Percentiles rank a stretch among this genome's conserved stretches.
Conservation (phyloP, 2,888 invertebrate species). For the Trachelus iudaicus region DNA sequence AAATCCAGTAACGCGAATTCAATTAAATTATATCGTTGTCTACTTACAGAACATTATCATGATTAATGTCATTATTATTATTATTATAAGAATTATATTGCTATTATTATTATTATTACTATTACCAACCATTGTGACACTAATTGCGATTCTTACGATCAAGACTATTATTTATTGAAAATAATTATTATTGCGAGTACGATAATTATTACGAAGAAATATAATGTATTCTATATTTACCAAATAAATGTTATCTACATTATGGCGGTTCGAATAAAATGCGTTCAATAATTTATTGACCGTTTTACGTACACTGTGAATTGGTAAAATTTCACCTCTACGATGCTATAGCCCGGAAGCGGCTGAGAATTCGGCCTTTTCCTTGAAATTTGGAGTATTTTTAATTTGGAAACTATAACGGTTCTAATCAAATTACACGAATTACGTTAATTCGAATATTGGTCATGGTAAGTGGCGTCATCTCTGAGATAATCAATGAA, state of each 20-base stretch:
- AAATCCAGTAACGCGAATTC: background rate
- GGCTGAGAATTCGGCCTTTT: too few relatives aligned
- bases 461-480: too few relatives aligned
- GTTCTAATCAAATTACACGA: too few relatives aligned
- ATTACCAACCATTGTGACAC: background rate
- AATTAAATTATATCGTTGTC: slow-evolving; percentile 15
- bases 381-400: too few relatives aligned
- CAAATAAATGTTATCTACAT: slow-evolving; percentile 49
- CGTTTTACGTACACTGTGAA: background rate
- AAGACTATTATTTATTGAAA: background rate
- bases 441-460: too few relatives aligned
- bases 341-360: too few relatives aligned
- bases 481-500: too few relatives aligned
- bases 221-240: slow-evolving; percentile 54
- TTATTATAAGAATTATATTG: background rate
- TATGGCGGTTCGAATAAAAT: slow-evolving; percentile 10
- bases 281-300: background rate
- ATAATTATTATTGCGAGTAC: background rate
- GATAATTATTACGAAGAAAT: background rate
- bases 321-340: too few relatives aligned
- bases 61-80: slow-evolving; percentile 12
- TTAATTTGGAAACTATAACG: too few relatives aligned
- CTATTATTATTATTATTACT: background rate
- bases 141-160: background rate
- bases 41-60: slow-evolving; percentile 17